These are phyloP conservation scores for Antechinus flavipes DNA, from an alignment of 2,113 vertebrate species.

Conservation along the genomic window DNA sequence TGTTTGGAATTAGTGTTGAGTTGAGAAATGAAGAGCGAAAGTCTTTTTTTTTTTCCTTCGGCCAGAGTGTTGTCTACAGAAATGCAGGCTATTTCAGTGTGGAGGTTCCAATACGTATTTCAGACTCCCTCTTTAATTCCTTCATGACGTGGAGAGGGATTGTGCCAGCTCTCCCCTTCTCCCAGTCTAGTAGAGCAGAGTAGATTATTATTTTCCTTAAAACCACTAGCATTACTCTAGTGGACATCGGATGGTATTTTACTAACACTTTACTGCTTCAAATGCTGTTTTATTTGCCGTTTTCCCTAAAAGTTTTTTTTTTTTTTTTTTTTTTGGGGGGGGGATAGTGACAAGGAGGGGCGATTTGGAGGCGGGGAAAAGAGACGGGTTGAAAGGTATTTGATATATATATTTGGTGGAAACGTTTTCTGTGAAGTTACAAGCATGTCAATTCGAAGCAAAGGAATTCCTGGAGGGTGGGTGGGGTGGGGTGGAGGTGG, in stretches of 20 bases:
- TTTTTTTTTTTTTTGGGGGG: constrained; percentile 36
- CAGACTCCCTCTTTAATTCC: neutral
- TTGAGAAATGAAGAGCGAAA: neutral
- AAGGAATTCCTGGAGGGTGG: neutral
- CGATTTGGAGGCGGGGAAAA: neutral
- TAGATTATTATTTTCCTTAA: neutral
- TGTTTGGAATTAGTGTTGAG: neutral
- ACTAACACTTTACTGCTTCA: accelerated
- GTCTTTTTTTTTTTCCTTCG: neutral
- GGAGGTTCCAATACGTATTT: constrained; percentile 4
- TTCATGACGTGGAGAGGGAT: neutral
- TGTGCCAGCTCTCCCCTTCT: neutral
- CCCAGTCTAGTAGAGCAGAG: neutral
- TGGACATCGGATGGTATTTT: neutral
- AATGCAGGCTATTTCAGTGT: neutral
- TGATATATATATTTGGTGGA: neutral
- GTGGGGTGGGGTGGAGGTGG: neutral
- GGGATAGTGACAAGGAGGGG: neutral
- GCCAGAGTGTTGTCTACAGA: neutral
- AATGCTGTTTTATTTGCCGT: neutral
- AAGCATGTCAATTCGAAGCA: neutral
- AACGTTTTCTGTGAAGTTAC: neutral
- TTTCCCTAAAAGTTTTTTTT: neutral
- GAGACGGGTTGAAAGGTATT: neutral
- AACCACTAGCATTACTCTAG: neutral